Evolutionary conservation across 2,888 invertebrate genomes (phyloP).

Genomic region (Drosophila anceps): DNA sequence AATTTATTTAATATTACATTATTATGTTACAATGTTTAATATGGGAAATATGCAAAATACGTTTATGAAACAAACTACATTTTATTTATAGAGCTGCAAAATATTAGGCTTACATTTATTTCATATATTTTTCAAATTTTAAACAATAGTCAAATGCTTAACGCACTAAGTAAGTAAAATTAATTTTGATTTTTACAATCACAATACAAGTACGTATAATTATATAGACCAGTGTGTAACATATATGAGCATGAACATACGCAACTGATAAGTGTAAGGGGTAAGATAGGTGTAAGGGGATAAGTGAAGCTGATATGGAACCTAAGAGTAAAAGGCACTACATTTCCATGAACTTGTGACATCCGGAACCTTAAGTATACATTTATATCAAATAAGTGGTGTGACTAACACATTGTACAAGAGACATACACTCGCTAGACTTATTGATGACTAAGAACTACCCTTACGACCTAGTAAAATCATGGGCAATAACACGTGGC

Average conservation of each 20-base stretch:
- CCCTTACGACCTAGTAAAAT: constrained; percentile 78
- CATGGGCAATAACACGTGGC: constrained; percentile 47
- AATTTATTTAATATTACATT: background rate
- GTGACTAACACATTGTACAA: constrained; percentile 52
- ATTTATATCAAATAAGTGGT: constrained; percentile 22
- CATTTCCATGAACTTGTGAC: constrained; percentile 57
- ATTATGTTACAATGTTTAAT: background rate
- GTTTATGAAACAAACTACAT: background rate
- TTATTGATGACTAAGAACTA: constrained; percentile 47
- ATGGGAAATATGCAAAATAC: background rate
- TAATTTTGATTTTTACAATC: constrained; percentile 23
- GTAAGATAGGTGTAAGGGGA: background rate
- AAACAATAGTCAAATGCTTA: background rate
- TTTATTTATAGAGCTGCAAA: background rate
- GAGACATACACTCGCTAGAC: constrained; percentile 39
- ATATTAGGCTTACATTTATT: constrained; percentile 21
- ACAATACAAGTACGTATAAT: constrained; percentile 21
- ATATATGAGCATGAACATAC: constrained; percentile 14
- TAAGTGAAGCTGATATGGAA: constrained; percentile 25
- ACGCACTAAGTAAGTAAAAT: constrained; percentile 9
- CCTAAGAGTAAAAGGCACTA: constrained; percentile 68
- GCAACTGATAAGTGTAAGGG: background rate
- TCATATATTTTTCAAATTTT: constrained; percentile 1
- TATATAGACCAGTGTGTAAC: constrained; percentile 29
- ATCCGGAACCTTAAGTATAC: constrained; percentile 69